Evolutionary conservation across 1,140 invertebrate genomes (phyloP).

Genomic region (Drosophila littoralis): DNA sequence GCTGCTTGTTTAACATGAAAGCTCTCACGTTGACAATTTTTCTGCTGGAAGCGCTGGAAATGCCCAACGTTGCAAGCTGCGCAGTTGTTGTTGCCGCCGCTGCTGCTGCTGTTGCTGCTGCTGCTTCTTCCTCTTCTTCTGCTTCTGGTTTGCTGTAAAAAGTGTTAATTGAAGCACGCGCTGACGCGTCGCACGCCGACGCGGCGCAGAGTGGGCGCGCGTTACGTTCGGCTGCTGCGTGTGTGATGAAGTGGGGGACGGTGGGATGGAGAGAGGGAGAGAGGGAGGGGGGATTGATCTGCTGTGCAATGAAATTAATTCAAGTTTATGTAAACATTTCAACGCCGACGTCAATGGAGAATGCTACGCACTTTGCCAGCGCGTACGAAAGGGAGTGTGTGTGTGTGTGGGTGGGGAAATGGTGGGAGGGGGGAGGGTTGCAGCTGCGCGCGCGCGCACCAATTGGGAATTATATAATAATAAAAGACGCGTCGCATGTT

Average conservation of each 20-base stretch:
- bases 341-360: constrained; percentile 49
- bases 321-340: constrained; percentile 78
- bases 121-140: background rate
- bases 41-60: constrained; percentile 12
- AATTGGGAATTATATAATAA: constrained; percentile 69
- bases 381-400: background rate
- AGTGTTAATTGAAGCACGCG: constrained; percentile 79
- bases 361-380: constrained; percentile 50
- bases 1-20: constrained; percentile 42
- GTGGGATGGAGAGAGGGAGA: background rate
- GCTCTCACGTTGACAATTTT: constrained; percentile 42
- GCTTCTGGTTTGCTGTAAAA: constrained; percentile 32
- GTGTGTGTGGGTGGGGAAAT: background rate
- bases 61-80: constrained; percentile 40
- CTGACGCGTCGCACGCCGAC: constrained; percentile 24
- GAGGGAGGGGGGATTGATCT: background rate
- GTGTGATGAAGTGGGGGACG: background rate
- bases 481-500: constrained; percentile 40
- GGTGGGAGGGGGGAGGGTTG: background rate
- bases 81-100: constrained; percentile 22
- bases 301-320: constrained; percentile 63
- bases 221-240: background rate
- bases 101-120: constrained; percentile 4
- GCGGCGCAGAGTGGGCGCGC: constrained; percentile 27
- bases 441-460: constrained; percentile 1